These are phyloP conservation scores for Lordiphosa stackelbergi DNA, from an alignment of 1,140 invertebrate species.

Conservation along the genomic window DNA sequence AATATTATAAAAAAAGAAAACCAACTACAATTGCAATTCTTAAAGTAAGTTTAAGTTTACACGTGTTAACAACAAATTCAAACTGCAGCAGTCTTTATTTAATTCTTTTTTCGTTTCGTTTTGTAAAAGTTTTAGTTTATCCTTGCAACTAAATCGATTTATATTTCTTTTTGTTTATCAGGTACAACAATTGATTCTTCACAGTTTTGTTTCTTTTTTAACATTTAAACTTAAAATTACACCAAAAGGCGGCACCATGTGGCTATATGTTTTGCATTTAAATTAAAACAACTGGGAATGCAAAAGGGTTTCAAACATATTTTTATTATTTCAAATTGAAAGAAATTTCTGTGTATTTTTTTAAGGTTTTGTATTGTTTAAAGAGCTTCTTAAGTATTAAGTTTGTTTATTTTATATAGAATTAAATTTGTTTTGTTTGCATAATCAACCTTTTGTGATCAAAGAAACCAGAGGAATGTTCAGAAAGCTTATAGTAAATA, in stretches of 20 bases:
- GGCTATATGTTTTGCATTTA: conserved; percentile 53
- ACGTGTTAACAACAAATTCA: conserved; percentile 57
- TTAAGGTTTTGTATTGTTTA: conserved; percentile 18
- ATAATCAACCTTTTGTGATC: too few relatives aligned
- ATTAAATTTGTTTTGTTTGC: too few relatives aligned
- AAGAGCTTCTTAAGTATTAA: conserved; percentile 31
- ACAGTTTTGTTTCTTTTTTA: conserved; percentile 30
- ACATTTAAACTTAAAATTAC: conserved; percentile 57
- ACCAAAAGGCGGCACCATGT: conserved; percentile 60
- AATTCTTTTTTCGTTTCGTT: conserved; percentile 41
- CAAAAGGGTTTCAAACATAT: conserved; percentile 67
- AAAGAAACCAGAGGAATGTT: too few relatives aligned
- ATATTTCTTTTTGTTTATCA: conserved; percentile 30
- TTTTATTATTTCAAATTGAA: conserved; percentile 52
- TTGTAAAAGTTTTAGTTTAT: conserved; percentile 5
- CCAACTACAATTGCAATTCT: conserved; percentile 50
- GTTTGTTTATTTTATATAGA: too few relatives aligned
- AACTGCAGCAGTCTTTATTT: conserved; percentile 73
- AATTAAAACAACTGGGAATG: conserved; percentile 74
- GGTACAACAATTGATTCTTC: conserved; percentile 35
- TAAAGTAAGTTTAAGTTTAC: conserved; percentile 45
- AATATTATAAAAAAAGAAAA: conserved; percentile 26
- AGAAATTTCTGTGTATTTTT: conserved; percentile 11
- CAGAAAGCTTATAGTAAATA: too few relatives aligned
- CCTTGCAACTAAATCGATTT: conserved; percentile 30